A percentile compares a stretch with the other conserved stretches of the same genome.
These are phyloP conservation scores for Cromileptes altivelis DNA, from an alignment of 2,113 vertebrate species.

Conservation along the genomic window DNA sequence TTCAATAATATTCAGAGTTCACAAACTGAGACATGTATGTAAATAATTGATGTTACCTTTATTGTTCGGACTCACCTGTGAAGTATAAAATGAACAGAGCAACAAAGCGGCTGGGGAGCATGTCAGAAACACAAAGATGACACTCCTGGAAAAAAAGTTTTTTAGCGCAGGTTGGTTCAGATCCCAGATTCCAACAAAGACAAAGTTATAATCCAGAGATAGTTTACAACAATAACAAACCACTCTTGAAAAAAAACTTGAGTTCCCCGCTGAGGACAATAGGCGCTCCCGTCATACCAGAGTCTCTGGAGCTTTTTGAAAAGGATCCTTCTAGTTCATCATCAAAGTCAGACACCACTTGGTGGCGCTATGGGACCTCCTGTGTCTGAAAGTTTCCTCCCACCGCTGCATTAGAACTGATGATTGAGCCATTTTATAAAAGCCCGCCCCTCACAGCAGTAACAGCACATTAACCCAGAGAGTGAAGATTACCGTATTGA, in stretches of 20 bases:
- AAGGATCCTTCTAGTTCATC: slow-evolving; percentile 13
- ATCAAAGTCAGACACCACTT: slow-evolving; percentile 23
- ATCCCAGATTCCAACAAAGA: slow-evolving; percentile 1
- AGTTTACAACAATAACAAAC: not conserved
- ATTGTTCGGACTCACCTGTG: slow-evolving; percentile 58
- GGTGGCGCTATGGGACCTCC: slow-evolving; percentile 53
- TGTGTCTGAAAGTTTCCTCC: slow-evolving; percentile 19
- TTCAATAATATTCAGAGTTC: not conserved
- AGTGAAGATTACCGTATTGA: not conserved
- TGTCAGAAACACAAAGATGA: slow-evolving; percentile 46
- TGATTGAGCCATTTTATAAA: not conserved
- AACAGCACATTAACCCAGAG: not conserved
- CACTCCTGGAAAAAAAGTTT: not conserved
- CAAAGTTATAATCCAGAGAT: not conserved
- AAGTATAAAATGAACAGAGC: slow-evolving; percentile 56
- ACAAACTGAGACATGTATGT: not conserved
- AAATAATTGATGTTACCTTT: no score
- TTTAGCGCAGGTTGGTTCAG: not conserved
- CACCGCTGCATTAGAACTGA: slow-evolving; percentile 38
- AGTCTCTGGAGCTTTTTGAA: slow-evolving; percentile 5
- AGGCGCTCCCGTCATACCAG: not conserved
- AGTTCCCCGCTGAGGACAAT: not conserved
- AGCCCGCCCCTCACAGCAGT: not conserved
- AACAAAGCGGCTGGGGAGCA: slow-evolving; percentile 50
- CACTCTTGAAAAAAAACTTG: not conserved